Evolutionary conservation across 2,888 invertebrate genomes (phyloP), one percentile per base, ranked within the genome.

Genomic region (Parnassius orleans): DNA sequence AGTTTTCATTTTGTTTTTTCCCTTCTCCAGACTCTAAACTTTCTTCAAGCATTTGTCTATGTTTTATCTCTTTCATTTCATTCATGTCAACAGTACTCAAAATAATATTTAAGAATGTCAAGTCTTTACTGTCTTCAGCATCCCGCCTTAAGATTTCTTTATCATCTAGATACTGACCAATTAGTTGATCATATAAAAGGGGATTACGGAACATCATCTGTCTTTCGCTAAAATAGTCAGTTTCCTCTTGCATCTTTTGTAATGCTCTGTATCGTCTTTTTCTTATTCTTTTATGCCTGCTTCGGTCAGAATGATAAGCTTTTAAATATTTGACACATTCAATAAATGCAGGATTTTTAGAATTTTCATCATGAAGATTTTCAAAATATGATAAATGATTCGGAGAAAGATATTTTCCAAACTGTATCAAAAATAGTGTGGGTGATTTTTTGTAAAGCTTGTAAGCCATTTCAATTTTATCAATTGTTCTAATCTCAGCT

Each of bases 151-250:
- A 91, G 64, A 94, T 94, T 80, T 98, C 97, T 43, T 95, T 94
- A 63, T 95, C 94, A 2, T 95, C 95, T 68, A 98, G 83, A 82
- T 96, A 98, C 75, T 95, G 96, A 0, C 98, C 98, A 52, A 99
- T 93, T 69, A 99, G 89, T 75, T 98, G 96, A 68, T 98, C 97
- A 86, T 97, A 99, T 0, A 98, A 85, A 59, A 96, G 90, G 1
- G 98, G 99, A 82, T 98, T 97, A 65, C 99, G 90, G 70, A 94
- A 95, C 94, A 97, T 97, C 98, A 99, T 99, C 91, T 97, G 96
- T 65, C 94, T 94, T 81, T 98, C 98, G 79, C 95, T 95, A 76
- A 99, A 99, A 84, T 98, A 98, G 70, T 93, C 92, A 11, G 94
- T 93, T 67, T 94, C 93, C 57, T 93, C 87, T 48, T 96, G 90